Evolutionary conservation across 2,113 vertebrate species (phyloP).

Genomic region (Apeltes quadracus): DNA sequence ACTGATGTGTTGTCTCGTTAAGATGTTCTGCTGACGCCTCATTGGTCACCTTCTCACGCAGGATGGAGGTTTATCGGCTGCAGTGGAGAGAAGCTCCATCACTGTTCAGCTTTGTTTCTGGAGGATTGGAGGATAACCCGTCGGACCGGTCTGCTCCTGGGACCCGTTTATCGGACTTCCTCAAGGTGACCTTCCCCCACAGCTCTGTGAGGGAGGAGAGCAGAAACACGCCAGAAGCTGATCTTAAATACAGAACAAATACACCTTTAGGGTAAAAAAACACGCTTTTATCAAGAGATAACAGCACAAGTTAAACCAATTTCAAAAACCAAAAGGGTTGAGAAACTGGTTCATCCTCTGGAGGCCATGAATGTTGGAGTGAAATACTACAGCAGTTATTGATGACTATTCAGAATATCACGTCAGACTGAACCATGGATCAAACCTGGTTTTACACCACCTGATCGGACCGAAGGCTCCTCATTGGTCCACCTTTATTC

Average conservation of each 20-base stretch:
- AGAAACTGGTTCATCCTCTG: neutral
- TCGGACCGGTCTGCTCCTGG: neutral
- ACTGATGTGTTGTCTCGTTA: constrained; percentile 13
- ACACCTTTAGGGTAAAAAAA: too few relatives aligned
- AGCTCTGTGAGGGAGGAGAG: neutral
- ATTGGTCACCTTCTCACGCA: neutral
- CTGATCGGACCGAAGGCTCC: neutral
- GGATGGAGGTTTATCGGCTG: constrained; percentile 19
- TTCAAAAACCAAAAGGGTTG: neutral
- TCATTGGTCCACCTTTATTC: neutral
- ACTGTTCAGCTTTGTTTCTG: neutral
- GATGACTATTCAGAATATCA: neutral
- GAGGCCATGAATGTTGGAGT: neutral
- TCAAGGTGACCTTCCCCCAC: neutral
- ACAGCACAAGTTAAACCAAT: neutral
- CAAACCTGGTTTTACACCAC: neutral
- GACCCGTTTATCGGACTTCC: neutral
- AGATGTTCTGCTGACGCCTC: constrained; percentile 10
- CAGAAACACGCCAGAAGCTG: neutral
- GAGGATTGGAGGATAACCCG: constrained; percentile 11
- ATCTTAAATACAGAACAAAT: neutral
- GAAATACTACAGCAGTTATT: too few relatives aligned
- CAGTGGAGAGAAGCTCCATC: neutral
- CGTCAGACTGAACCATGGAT: too few relatives aligned
- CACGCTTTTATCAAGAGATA: neutral